Conservation (phyloP, 2,888 invertebrate species). For the Pseudococcus viburni region DNA sequence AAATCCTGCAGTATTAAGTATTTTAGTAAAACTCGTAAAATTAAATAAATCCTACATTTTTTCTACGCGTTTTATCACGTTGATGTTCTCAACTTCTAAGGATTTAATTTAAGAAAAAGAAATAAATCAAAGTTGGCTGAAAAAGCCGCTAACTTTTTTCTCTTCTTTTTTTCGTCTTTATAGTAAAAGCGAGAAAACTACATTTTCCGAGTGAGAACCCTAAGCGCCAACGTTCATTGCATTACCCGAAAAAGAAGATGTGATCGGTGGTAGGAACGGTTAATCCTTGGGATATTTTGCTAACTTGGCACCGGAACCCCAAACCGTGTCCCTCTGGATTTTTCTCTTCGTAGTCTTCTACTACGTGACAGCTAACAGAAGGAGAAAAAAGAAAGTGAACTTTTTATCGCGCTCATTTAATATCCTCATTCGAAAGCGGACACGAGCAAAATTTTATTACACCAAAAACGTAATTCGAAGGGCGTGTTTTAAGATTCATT, state of each 20-base stretch:
- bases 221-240: constrained; percentile 59
- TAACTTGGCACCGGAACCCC: constrained; percentile 66
- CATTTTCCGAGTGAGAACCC: constrained; percentile 63
- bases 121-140: constrained; percentile 64
- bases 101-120: constrained; percentile 65
- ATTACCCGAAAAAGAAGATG: constrained; percentile 63
- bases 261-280: constrained; percentile 63
- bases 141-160: constrained; percentile 62
- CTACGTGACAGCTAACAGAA: constrained; percentile 65
- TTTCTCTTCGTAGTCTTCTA: constrained; percentile 59
- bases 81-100: constrained; percentile 60
- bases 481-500: constrained; percentile 54
- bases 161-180: constrained; percentile 53
- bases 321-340: constrained; percentile 64
- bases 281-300: constrained; percentile 65
- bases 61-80: constrained; percentile 48
- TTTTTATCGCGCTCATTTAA: constrained; percentile 64
- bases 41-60: constrained; percentile 55
- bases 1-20: constrained; percentile 47
- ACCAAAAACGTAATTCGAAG: constrained; percentile 45
- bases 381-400: constrained; percentile 63
- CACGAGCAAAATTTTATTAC: constrained; percentile 59
- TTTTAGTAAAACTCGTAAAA: constrained; percentile 50
- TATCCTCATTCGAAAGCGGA: constrained; percentile 60
- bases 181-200: constrained; percentile 54